Evolutionary conservation across 1,140 invertebrate species (phyloP), one percentile per base, ranked within the genome.

Genomic region (Drosophila azteca): DNA sequence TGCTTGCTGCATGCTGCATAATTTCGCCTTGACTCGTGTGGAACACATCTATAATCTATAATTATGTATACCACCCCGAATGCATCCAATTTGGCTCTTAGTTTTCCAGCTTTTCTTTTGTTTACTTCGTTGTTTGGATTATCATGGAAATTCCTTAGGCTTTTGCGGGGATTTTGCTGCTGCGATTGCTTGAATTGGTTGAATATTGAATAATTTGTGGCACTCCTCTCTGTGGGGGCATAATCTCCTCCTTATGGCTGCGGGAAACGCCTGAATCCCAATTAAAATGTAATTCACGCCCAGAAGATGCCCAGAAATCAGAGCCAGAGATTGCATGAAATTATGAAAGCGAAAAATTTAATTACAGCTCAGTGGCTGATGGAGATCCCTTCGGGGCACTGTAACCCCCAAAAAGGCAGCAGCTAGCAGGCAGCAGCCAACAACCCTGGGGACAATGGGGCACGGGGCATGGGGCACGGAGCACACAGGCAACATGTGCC

Each of bases 311-410:
- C 65, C 35, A 39, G 35, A 65, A 76, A 88, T 76, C 75, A 59
- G 63, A 78, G 52, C 26, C 49, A 44, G 70, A 83, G 88, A 88
- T 88, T 88, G 79, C 83, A 88, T 77, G 66, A 88, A 88, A 83
- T 88, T 88, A 88, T 75, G 60, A 82, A 84, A 68, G 82, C 65
- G 81, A 77, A 66, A 88, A 88, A 87, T 88, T 83, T 88, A 88
- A 88, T 88, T 88, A 88, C 83, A 79, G 64, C 71, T 64, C 68
- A 77, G 77, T 70, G 75, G 65, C 73, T 48, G 59, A 35, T 44
- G 59, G 50, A 31, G 48, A 24, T 50, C 20, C 29, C 20, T 26
- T 43, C 24, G 46, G 50, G 63, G 26, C 20, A 11, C 63, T 76
- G 62, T 39, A 55, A 67, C 54, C 65, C 79, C 70, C 44, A 58